Evolutionary conservation across 2,888 invertebrate genomes (phyloP), one percentile per base, ranked within the genome.

Genomic region (Bimastos eiseni): DNA sequence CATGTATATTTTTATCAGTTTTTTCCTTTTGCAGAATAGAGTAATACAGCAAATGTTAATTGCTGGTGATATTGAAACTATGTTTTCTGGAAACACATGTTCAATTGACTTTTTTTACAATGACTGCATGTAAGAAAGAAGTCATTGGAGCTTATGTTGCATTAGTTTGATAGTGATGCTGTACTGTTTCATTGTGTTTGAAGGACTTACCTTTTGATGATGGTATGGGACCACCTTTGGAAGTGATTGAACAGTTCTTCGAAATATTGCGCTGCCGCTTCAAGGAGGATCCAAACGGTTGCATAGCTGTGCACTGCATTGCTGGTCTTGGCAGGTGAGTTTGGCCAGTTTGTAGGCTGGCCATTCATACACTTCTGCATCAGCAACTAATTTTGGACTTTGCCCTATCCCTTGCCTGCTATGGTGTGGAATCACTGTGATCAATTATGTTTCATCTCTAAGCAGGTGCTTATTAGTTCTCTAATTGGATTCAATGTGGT

Each of bases 301-400:
- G 98, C 95, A 98, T 99, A 93, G 99, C 99, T 93, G 99, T 99
- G 93, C 99, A 99, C 95, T 99, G 99, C 96, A 98, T 99, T 93
- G 99, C 99, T 92, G 99, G 99, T 91, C 96, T 99, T 93, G 99
- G 99, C 93, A 94, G 95, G 95, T 95, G 38, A 83, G 90, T 37
- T 37, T 24, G 49, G 24, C 49, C 49, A 49, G 21, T 49, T 49
- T 36, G n/a, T 89, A 2, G 36, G 89, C 34, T 0, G 36, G 89
- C 34, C 33, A 34, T 34, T 84, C 49, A 21, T 49, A 86, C 21
- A 36, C 37, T 33, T 49, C 49, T 49, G 49, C 21, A 49, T 49
- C 49, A 5, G 24, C 49, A 49, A 17, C 17, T 41, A 17, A 41
- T 17, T 17, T 41, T 41, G 13, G 41, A 41, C 49, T 4, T 49